Evolutionary conservation across 2,113 vertebrate species (phyloP).

Genomic region (Vulpes ferrilata): DNA sequence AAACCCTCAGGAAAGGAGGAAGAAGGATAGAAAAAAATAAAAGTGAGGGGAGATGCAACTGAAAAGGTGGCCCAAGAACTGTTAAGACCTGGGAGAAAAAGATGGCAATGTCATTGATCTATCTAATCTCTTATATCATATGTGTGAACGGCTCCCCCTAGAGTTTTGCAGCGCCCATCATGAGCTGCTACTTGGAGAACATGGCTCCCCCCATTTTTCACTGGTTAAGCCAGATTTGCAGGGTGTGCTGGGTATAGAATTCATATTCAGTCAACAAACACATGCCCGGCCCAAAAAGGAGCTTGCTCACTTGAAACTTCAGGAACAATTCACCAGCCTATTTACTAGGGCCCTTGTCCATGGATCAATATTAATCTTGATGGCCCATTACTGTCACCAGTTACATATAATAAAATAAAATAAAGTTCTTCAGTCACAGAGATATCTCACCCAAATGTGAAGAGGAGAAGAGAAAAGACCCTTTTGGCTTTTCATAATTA

Average conservation of each 20-base stretch:
- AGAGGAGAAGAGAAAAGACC: neutral
- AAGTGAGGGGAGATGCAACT: neutral
- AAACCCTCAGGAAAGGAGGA: neutral
- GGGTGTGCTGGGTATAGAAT: neutral
- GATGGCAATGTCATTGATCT: neutral
- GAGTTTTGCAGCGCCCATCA: conserved; percentile 24
- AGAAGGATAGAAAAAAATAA: conserved; percentile 24
- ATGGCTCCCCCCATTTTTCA: neutral
- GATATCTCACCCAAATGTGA: conserved; percentile 13
- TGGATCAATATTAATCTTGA: conserved; percentile 31
- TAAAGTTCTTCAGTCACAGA: neutral
- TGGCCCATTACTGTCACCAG: neutral
- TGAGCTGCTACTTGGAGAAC: neutral
- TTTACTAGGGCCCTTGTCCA: neutral
- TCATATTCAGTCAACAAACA: neutral
- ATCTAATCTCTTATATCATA: neutral
- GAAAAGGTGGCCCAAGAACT: conserved; percentile 49
- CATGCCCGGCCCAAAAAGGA: neutral
- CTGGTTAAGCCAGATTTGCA: neutral
- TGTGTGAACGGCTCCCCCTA: conserved; percentile 74
- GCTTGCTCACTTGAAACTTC: neutral
- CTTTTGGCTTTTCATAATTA: conserved; percentile 24
- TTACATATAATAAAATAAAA: neutral
- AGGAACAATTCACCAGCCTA: neutral
- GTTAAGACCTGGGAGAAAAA: neutral